Evolutionary conservation across 1,140 invertebrate genomes (phyloP), one percentile per base, ranked within the genome.

Genomic region (Philaenus spumarius): DNA sequence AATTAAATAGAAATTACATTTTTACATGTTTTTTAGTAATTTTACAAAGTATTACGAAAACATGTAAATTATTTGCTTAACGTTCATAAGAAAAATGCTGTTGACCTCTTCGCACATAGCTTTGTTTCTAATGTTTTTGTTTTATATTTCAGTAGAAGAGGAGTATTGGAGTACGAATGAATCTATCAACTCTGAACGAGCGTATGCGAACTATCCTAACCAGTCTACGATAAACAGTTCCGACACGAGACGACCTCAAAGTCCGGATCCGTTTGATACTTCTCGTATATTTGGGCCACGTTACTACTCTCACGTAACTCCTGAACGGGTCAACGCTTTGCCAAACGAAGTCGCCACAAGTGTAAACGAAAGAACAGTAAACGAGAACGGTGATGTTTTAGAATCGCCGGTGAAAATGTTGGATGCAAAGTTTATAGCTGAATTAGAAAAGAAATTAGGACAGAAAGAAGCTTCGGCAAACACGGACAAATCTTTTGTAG

Each of bases 181-280:
- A 30, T 35, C 46, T 24, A 12, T 35, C 9, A 20, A 30, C n/a
- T 15, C n/a, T 43, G 11, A 34, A 35, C 22, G 55, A n/a, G 30
- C 20, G 1, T 57, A 57, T 42, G 34, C 30, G 17, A 57, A 57
- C 46, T 57, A 37, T 45, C 43, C 43, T n/a, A 3, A 30, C 9
- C 26, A 30, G 26, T 30, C 26, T 30, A 9, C 9, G 26, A 9
- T 9, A 30, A 26, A 47, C 17, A 14, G 1, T 4, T 30, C 26
- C 26, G 39, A 53, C 55, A 40, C 34, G 14, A 55, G 11, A 1
- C 1, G 12, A 23, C 6, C 23, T 7, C 17, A 20, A 1, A 20
- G 14, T 12, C 43, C 39, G 7, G 79, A 81, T 73, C 83, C 84
- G 0, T 86, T 85, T 58, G 83, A 86, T 65, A 86, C 83, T 0